A percentile compares a stretch with the other conserved stretches of the same genome.
Conservation (phyloP, 2,797 vertebrate species). For the Pogoniulus pusillus region DNA sequence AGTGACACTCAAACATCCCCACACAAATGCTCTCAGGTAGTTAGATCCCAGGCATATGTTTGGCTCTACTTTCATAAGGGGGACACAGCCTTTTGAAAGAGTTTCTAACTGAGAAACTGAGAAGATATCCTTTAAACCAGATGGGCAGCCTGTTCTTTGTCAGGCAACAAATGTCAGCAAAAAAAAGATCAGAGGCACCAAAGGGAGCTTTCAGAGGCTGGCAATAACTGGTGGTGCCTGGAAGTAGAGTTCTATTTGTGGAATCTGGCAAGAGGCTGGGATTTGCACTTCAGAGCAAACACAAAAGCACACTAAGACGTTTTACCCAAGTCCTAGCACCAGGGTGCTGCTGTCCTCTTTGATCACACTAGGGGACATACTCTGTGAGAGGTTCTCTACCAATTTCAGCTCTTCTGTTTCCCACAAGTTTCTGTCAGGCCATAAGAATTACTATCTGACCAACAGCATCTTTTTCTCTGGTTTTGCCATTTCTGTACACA, state of each 20-base stretch:
- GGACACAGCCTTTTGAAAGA: background rate
- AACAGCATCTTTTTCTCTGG: accelerated
- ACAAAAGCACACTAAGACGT: background rate
- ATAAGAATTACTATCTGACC: background rate
- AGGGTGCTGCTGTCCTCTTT: background rate
- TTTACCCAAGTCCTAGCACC: background rate
- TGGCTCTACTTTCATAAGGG: background rate
- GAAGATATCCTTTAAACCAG: background rate
- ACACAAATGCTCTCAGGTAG: background rate
- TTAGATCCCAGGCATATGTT: background rate
- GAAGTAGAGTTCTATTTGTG: background rate
- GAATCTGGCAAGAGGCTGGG: background rate
- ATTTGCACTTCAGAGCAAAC: background rate
- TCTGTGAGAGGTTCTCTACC: background rate
- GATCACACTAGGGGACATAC: accelerated
- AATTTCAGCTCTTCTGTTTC: background rate
- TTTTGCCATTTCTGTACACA: background rate
- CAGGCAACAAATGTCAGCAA: background rate
- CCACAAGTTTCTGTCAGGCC: background rate
- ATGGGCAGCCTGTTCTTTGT: background rate
- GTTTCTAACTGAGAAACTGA: background rate
- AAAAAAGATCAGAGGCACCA: background rate
- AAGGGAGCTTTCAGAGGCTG: background rate
- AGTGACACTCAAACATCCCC: background rate
- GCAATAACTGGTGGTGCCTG: background rate